phyloP scores from a whole-genome alignment of 2,888 invertebrate genomes.

The Nebria salina region DNA sequence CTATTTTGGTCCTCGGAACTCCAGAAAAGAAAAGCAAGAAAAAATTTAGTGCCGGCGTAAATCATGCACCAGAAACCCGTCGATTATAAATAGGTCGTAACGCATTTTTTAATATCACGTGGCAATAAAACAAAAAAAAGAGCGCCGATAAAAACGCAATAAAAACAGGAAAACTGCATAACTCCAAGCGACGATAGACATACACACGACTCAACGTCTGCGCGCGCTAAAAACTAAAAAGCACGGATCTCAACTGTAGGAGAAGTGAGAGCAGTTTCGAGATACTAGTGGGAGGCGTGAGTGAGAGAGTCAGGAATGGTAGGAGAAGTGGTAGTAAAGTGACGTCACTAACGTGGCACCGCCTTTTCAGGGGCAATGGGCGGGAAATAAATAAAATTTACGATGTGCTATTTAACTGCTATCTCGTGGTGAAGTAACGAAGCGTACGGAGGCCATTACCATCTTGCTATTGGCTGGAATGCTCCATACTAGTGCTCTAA shows the following conservation, averaged over 20 bases:
- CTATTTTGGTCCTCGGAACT: not conserved
- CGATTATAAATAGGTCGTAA: constrained; percentile 46
- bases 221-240: constrained; percentile 43
- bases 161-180: constrained; percentile 42
- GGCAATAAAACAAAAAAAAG: constrained; percentile 46
- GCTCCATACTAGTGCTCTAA: constrained; percentile 26
- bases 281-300: constrained; percentile 23
- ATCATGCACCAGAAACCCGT: constrained; percentile 42
- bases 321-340: constrained; percentile 56
- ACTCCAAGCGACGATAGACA: constrained; percentile 37
- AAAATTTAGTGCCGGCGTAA: constrained; percentile 36
- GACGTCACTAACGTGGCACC: constrained; percentile 65
- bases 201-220: constrained; percentile 49
- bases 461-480: constrained; percentile 66
- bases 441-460: constrained; percentile 70
- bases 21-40: constrained; percentile 9
- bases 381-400: constrained; percentile 68
- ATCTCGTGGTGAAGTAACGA: constrained; percentile 67
- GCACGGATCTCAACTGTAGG: constrained; percentile 58
- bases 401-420: constrained; percentile 66
- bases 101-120: constrained; percentile 46
- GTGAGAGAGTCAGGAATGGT: constrained; percentile 43
- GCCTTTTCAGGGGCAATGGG: constrained; percentile 68
- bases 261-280: constrained; percentile 51
- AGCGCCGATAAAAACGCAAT: constrained; percentile 43